A percentile compares a stretch with the other conserved stretches of the same genome.
These are phyloP conservation scores for Leptosomus discolor DNA, from an alignment of 2,113 vertebrate genomes.

Conservation along the genomic window DNA sequence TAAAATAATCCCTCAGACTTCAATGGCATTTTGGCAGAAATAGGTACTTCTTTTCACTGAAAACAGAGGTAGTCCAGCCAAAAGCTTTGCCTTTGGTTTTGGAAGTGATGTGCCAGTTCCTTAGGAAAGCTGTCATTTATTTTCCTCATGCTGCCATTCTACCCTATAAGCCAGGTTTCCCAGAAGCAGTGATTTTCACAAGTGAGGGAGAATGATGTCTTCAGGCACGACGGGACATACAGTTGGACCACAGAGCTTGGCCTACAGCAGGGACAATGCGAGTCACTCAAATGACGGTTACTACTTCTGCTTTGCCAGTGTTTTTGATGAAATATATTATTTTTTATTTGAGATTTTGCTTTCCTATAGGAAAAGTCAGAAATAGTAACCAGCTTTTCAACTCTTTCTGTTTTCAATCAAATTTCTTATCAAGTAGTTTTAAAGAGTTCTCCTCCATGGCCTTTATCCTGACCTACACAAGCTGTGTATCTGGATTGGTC, in stretches of 20 bases:
- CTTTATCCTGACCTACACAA: neutral
- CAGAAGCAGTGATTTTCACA: neutral
- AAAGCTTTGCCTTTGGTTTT: neutral
- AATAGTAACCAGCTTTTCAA: neutral
- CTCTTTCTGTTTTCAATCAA: neutral
- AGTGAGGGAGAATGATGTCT: neutral
- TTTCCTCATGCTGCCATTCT: neutral
- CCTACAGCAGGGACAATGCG: rapidly evolving
- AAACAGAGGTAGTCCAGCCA: neutral
- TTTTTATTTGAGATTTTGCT: neutral
- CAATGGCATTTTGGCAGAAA: neutral
- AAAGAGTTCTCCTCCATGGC: neutral
- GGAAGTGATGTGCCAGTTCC: neutral
- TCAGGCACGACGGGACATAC: neutral
- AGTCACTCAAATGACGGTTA: neutral
- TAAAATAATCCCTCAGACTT: neutral
- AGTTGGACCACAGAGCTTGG: neutral
- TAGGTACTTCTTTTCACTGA: neutral
- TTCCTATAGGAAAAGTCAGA: neutral
- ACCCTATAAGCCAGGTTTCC: neutral
- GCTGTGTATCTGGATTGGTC: neutral
- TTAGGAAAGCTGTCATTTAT: neutral
- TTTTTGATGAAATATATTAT: neutral
- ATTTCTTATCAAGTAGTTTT: neutral
- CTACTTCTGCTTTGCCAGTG: neutral